Conservation (phyloP, 2,888 invertebrate species). For the Amphipoea oculea region DNA sequence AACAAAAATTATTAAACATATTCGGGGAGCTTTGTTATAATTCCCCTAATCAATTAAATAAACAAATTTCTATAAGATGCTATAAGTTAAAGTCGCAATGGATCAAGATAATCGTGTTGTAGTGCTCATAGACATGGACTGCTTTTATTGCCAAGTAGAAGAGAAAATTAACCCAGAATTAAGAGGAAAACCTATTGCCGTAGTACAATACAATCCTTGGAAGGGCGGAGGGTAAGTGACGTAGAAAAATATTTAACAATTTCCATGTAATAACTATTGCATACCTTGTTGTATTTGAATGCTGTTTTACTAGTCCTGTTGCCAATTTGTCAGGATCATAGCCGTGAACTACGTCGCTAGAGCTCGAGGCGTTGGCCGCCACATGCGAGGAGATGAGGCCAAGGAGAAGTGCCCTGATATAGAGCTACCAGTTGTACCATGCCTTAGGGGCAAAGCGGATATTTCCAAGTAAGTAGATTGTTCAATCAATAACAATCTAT, state of each 20-base stretch:
- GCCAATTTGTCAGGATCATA: constrained; percentile 93
- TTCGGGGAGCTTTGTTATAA: background rate
- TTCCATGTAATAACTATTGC: no score
- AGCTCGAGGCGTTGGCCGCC: constrained; percentile 96
- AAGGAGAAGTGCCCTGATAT: constrained; percentile 97
- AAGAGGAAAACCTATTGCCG: constrained; percentile 97
- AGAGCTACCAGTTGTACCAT: constrained; percentile 95
- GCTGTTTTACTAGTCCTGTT: background rate
- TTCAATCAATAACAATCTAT: background rate
- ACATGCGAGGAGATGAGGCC: constrained; percentile 98
- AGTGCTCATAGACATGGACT: constrained; percentile 99
- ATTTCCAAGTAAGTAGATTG: constrained; percentile 93
- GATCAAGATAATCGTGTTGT: constrained; percentile 92
- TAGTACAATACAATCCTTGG: constrained; percentile 98
- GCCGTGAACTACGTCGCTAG: constrained; percentile 99
- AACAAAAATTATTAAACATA: background rate
- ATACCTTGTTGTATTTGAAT: background rate
- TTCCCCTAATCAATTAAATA: background rate
- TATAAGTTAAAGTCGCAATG: constrained; percentile 74
- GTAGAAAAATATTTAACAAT: background rate
- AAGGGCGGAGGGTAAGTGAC: constrained; percentile 96
- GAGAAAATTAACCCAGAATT: constrained; percentile 96
- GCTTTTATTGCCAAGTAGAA: constrained; percentile 99
- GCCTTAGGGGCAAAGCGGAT: constrained; percentile 97
- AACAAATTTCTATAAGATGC: background rate